A percentile compares a stretch with the other conserved stretches of the same genome.
Conservation (phyloP, 2,888 invertebrate genomes). For the Acleris sparsana region DNA sequence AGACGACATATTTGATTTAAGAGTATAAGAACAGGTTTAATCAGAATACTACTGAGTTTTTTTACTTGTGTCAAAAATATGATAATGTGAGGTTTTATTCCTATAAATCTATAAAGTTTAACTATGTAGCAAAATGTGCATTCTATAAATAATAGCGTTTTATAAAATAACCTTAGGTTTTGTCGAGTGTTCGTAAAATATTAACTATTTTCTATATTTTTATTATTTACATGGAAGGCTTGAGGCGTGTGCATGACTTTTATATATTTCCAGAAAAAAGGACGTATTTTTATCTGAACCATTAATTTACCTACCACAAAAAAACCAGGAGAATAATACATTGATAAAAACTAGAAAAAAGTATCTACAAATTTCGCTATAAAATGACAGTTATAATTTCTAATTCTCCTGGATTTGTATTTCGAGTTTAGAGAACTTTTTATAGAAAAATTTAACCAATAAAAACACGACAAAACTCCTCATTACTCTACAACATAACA, state of each 20-base stretch:
- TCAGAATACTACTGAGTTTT: background rate
- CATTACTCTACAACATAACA: slow-evolving; percentile 48
- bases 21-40: no score
- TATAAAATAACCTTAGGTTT: slow-evolving; percentile 31
- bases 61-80: slow-evolving; percentile 16
- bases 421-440: slow-evolving; percentile 14
- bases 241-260: slow-evolving; percentile 63
- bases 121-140: slow-evolving; percentile 34
- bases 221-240: slow-evolving; percentile 77
- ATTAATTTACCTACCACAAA: slow-evolving; percentile 37
- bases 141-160: slow-evolving; percentile 30
- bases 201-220: slow-evolving; percentile 41
- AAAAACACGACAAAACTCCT: slow-evolving; percentile 43
- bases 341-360: background rate
- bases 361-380: no score
- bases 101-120: slow-evolving; percentile 30
- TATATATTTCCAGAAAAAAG: slow-evolving; percentile 50
- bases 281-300: slow-evolving; percentile 46
- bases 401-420: slow-evolving; percentile 12
- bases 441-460: slow-evolving; percentile 39
- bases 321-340: slow-evolving; percentile 32
- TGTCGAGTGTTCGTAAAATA: slow-evolving; percentile 37
- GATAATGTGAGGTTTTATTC: slow-evolving; percentile 23
- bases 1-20: background rate
- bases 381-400: background rate